Evolutionary conservation across 2,888 invertebrate species (phyloP), one percentile per base, ranked within the genome.

Genomic region (Agrotis ipsilon): DNA sequence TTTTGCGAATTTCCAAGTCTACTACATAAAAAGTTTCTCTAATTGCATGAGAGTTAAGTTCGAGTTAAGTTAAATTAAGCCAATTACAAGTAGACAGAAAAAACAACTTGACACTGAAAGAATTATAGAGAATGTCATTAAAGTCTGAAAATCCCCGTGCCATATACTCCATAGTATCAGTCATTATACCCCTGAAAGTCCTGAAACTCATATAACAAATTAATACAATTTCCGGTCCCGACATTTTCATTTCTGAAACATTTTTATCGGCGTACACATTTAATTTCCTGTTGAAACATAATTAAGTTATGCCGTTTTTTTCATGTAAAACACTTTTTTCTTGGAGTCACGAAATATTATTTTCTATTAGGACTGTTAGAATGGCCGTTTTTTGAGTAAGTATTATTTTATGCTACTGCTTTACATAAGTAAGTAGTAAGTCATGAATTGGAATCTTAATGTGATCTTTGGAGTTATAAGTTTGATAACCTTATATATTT

Each of bases 251-350:
- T 83, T 79, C 77, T 78, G 81, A 84, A 88, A 83, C 77, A 83
- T 81, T 86, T 83, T 78, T 86, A 86, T 80, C 82, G 77, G 59
- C 68, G 76, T 80, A 78, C 83, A 85, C 82, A 87, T 89, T 90
- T 93, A 92, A 93, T 93, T 93, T 93, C 93, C 92, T 92, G 92
- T 87, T 86, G 75, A 80, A 87, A 88, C 85, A 87, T 87, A 90
- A 91, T 89, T 91, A 89, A 88, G 86, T 88, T 87, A 89, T 71
- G 68, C 80, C 73, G 72, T 77, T 78, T 80, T 39, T 82, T 79
- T 78, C 69, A 81, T 73, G 72, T 75, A 72, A 83, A 87, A 86
- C 83, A 83, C 76, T 83, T 86, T 86, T 87, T 85, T 83, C 72
- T 75, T 72, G 9, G 65, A 81, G 82, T 84, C 88, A 90, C 86